Evolutionary conservation across 2,888 invertebrate species (phyloP).

Genomic region (Junonia oenone): DNA sequence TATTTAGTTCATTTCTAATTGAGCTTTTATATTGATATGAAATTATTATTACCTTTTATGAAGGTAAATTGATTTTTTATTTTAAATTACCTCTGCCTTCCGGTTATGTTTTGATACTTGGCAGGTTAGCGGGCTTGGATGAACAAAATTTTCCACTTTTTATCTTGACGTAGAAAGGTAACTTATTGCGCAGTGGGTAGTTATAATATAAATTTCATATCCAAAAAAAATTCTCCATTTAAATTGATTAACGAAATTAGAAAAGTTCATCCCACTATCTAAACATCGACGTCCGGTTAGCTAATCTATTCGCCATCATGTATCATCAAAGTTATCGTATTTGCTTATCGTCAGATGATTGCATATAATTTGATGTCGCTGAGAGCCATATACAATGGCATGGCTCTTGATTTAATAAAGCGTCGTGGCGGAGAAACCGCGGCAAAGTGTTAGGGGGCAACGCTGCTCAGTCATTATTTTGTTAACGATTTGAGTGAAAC

Average conservation of each 20-base stretch:
- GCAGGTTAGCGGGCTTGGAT: too few relatives aligned
- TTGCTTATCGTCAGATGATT: conserved; percentile 40
- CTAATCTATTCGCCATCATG: conserved; percentile 10
- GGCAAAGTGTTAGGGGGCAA: conserved; percentile 59
- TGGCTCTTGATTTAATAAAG: conserved; percentile 66
- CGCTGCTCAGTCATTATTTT: conserved; percentile 60
- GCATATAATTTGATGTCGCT: conserved; percentile 52
- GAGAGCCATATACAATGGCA: conserved; percentile 54
- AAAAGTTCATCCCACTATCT: neutral
- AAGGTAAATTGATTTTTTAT: too few relatives aligned
- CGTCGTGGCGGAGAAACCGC: conserved; percentile 51
- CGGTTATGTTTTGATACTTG: too few relatives aligned
- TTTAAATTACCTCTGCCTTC: too few relatives aligned
- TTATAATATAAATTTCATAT: too few relatives aligned
- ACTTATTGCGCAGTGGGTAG: too few relatives aligned
- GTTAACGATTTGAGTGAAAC: conserved; percentile 66
- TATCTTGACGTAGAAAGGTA: too few relatives aligned
- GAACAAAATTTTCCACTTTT: too few relatives aligned
- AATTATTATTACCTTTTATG: neutral
- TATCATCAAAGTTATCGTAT: conserved; percentile 38
- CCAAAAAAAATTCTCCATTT: too few relatives aligned
- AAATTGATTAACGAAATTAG: neutral
- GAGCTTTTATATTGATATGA: neutral
- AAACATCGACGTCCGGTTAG: conserved; percentile 5
- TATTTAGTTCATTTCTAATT: neutral